Evolutionary conservation across 35 echinoderm and acorn worm species (phyloP).

Genomic region (Anneissia japonica): DNA sequence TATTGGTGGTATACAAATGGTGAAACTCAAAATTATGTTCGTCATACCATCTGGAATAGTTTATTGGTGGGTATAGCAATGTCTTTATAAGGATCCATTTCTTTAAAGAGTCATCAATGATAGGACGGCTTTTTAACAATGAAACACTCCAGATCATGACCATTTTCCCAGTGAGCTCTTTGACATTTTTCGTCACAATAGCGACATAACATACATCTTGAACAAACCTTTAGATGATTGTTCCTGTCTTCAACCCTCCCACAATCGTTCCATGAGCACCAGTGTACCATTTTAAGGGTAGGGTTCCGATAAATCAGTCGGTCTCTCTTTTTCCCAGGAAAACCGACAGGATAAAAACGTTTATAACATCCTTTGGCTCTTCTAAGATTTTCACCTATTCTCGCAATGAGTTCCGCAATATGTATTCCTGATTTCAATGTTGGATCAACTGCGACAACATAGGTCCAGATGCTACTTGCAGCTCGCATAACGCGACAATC

Average conservation of each 20-base stretch:
- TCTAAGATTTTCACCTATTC: neutral
- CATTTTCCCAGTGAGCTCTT: neutral
- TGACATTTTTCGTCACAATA: neutral
- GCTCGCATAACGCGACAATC: neutral
- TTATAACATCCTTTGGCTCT: neutral
- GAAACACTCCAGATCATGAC: neutral
- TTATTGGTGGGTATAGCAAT: too few species aligned
- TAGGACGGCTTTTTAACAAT: neutral
- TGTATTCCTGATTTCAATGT: neutral
- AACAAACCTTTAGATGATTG: neutral
- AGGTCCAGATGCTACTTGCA: neutral
- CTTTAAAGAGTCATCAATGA: neutral
- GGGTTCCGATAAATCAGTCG: neutral
- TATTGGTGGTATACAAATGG: too few species aligned
- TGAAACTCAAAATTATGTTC: too few species aligned
- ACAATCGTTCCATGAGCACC: neutral
- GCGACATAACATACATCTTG: neutral
- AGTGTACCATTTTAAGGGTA: neutral
- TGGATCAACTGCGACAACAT: neutral
- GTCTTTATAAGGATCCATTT: too few species aligned
- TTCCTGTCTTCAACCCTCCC: neutral
- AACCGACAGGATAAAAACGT: neutral
- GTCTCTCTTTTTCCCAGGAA: neutral
- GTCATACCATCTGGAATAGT: too few species aligned
- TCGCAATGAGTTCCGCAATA: neutral